Evolutionary conservation across 2,888 invertebrate species (phyloP).

Genomic region (Chaitophorus viminalis): DNA sequence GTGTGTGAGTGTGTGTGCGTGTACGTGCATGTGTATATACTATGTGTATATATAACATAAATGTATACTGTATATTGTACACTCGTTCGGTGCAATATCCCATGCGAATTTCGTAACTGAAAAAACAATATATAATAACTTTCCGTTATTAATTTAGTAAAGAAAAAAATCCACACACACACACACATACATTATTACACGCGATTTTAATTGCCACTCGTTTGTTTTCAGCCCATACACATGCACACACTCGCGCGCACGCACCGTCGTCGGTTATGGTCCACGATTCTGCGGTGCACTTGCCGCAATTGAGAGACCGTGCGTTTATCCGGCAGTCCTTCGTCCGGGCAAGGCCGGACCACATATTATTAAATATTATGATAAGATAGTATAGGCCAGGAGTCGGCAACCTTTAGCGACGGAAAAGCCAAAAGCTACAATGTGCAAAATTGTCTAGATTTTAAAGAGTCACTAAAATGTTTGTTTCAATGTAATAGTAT

Average conservation of each 20-base stretch:
- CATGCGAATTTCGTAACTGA: constrained; percentile 29
- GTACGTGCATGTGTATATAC: too few relatives aligned
- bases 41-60: too few relatives aligned
- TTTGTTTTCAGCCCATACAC: constrained; percentile 1
- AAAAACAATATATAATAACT: constrained; percentile 14
- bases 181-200: not conserved
- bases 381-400: too few relatives aligned
- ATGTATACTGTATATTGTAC: too few relatives aligned
- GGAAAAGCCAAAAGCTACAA: too few relatives aligned
- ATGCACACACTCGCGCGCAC: not conserved
- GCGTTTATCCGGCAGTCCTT: not conserved
- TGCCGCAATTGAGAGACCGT: not conserved
- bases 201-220: constrained; percentile 12
- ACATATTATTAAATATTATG: too few relatives aligned
- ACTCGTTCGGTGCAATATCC: constrained; percentile 5
- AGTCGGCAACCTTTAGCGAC: too few relatives aligned
- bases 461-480: too few relatives aligned
- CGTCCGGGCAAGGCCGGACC: too few relatives aligned
- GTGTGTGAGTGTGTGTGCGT: not conserved
- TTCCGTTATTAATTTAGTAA: constrained; percentile 31
- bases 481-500: too few relatives aligned
- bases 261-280: not conserved
- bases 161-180: not conserved
- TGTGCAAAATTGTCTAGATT: too few relatives aligned
- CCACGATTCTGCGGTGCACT: not conserved